Percentiles rank a stretch among this genome's conserved stretches.
These are phyloP conservation scores for Zaprionus nigranus DNA, from an alignment of 1,140 invertebrate genomes.

Conservation along the genomic window DNA sequence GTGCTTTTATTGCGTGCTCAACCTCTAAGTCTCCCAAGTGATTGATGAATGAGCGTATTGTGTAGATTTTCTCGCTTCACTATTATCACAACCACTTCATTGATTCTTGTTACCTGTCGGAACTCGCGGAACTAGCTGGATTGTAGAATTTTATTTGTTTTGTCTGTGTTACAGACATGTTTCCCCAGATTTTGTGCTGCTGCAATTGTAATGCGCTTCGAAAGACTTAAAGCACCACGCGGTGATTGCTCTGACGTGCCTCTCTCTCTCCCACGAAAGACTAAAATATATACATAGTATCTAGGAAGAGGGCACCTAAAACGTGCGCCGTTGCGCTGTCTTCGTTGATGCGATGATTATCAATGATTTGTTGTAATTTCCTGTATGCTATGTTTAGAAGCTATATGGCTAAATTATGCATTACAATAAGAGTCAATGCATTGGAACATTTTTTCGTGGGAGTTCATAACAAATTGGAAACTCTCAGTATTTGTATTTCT, in stretches of 20 bases:
- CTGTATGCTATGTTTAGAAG: neutral
- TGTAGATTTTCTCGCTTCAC: constrained; percentile 54
- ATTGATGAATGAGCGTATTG: constrained; percentile 56
- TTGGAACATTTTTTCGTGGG: neutral
- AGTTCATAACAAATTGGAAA: neutral
- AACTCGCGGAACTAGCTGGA: constrained; percentile 92
- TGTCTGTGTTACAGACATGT: constrained; percentile 73
- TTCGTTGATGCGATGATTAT: constrained; percentile 1
- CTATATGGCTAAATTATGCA: constrained; percentile 13
- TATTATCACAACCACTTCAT: constrained; percentile 43
- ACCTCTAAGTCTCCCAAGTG: constrained; percentile 18
- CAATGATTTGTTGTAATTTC: neutral
- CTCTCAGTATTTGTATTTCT: constrained; percentile 9
- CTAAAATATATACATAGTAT: constrained; percentile 38
- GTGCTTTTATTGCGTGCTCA: constrained; percentile 46
- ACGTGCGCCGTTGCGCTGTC: constrained; percentile 32
- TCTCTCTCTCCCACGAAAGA: constrained; percentile 47
- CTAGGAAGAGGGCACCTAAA: constrained; percentile 6
- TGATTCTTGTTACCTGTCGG: constrained; percentile 88
- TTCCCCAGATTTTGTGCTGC: constrained; percentile 41
- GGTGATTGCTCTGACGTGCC: constrained; percentile 68
- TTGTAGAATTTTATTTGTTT: constrained; percentile 85
- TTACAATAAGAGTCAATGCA: neutral
- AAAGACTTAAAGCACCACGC: constrained; percentile 56
- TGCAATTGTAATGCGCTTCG: constrained; percentile 57